A percentile compares a stretch with the other conserved stretches of the same genome.
Conservation (phyloP, 2,888 invertebrate genomes). For the Brenthis daphne region DNA sequence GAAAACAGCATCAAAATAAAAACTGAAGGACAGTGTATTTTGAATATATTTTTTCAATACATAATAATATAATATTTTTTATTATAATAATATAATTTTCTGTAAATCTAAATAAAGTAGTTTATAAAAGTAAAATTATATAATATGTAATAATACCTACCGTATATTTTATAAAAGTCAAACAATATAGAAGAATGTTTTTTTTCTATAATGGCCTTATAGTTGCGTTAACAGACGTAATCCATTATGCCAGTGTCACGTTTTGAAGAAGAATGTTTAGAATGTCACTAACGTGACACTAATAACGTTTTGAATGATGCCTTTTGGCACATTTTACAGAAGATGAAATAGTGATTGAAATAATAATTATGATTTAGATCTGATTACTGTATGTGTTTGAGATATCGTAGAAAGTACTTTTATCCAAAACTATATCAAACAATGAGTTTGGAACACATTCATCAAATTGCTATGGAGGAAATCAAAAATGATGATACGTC, state of each 20-base stretch:
- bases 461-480: conserved; percentile 35
- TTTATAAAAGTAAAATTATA: neutral
- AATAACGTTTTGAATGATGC: conserved; percentile 3
- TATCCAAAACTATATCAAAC: conserved; percentile 13
- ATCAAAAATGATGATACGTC: conserved; percentile 45
- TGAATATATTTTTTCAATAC: no score
- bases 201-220: no score
- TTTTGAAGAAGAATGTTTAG: conserved; percentile 5
- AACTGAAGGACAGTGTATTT: no score
- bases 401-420: conserved; percentile 1
- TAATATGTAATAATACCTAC: neutral
- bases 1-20: no score
- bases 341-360: conserved; percentile 12
- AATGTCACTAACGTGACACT: conserved; percentile 8
- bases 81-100: no score
- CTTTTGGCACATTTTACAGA: conserved; percentile 5
- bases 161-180: neutral
- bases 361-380: conserved; percentile 14
- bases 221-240: no score
- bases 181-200: neutral
- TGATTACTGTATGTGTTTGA: neutral
- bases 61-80: no score
- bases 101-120: no score
- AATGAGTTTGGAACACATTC: conserved; percentile 45
- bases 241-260: no score